Conservation (phyloP, 1,140 invertebrate species). For the Drosophila ogumai region DNA sequence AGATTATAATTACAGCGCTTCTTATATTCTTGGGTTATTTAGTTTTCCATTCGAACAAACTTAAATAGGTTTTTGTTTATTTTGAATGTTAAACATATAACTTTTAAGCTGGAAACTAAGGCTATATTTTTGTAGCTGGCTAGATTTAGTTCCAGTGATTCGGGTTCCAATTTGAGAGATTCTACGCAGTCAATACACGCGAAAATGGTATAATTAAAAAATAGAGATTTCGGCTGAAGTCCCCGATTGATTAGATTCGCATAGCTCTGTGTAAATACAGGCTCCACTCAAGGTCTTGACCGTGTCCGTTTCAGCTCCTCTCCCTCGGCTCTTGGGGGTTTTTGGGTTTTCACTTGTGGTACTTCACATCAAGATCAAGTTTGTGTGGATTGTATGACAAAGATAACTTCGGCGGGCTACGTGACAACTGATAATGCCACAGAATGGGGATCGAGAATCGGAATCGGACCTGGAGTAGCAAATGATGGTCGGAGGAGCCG, state of each 20-base stretch:
- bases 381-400: conserved; percentile 1
- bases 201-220: conserved; percentile 13
- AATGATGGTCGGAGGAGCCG: not conserved
- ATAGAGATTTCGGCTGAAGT: conserved; percentile 5
- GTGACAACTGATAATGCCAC: conserved; percentile 46
- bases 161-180: not conserved
- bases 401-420: conserved; percentile 42
- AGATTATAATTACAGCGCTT: not conserved
- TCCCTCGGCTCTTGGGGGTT: conserved; percentile 3
- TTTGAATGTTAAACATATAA: too few species aligned
- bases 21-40: too few species aligned
- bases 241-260: conserved; percentile 29
- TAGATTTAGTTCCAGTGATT: not conserved
- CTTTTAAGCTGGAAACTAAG: too few species aligned
- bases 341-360: conserved; percentile 28
- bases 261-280: conserved; percentile 26
- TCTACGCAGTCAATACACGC: not conserved
- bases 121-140: too few species aligned
- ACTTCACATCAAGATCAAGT: conserved; percentile 55
- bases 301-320: conserved; percentile 14
- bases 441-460: conserved; percentile 26
- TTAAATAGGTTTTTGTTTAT: too few species aligned
- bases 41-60: too few species aligned
- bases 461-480: conserved; percentile 4
- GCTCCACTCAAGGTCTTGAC: conserved; percentile 24